Conservation (phyloP, 1,140 invertebrate species). For the Drosophila asahinai region DNA sequence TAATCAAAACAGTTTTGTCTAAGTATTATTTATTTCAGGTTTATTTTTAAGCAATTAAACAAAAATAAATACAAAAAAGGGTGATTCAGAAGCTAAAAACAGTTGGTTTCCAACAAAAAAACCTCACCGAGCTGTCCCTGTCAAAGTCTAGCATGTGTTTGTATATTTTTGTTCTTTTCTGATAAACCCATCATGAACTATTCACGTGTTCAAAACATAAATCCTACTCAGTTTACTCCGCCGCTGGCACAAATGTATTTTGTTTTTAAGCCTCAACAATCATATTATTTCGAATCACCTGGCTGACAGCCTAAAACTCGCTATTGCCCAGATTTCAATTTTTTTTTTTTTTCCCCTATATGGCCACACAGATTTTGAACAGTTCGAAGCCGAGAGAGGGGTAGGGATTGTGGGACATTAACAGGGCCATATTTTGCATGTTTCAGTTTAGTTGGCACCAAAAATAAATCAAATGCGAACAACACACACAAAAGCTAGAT, state of each 20-base stretch:
- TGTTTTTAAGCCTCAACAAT: slow-evolving; percentile 27
- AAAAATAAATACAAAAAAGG: background rate
- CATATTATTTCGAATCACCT: slow-evolving; percentile 25
- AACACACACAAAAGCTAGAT: slow-evolving; percentile 32
- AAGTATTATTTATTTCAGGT: no score
- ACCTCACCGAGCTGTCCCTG: no score
- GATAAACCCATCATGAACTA: slow-evolving; percentile 11
- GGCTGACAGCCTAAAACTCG: slow-evolving; percentile 26
- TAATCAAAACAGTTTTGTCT: no score
- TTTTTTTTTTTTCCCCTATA: background rate
- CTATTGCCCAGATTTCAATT: background rate
- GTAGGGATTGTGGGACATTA: slow-evolving; percentile 29
- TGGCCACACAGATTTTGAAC: background rate
- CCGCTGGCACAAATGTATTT: background rate
- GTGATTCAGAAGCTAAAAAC: background rate
- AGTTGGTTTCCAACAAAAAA: background rate
- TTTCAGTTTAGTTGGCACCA: slow-evolving; percentile 54
- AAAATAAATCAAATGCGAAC: slow-evolving; percentile 69
- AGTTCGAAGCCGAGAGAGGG: background rate
- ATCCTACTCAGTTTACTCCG: background rate
- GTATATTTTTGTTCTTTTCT: background rate
- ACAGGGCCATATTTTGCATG: slow-evolving; percentile 59
- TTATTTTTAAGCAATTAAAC: background rate
- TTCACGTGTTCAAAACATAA: background rate
- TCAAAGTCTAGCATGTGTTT: background rate